Conservation (phyloP, 2,888 invertebrate genomes). For the Philhelius pedissequus region DNA sequence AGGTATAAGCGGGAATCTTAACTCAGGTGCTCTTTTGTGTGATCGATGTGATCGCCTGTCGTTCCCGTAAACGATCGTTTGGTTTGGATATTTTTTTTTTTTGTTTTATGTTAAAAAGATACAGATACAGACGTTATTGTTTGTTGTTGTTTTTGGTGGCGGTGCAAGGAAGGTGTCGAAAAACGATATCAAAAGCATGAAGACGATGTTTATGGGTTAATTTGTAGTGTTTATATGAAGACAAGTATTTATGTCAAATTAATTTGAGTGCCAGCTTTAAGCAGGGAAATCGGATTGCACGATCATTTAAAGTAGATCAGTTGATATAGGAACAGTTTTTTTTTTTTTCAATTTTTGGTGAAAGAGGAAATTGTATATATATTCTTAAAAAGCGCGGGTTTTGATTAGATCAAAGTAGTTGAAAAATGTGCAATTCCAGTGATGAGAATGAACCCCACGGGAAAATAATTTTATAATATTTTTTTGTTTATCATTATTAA, state of each 20-base stretch:
- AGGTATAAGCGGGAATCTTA: background rate
- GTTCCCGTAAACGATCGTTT: constrained; percentile 32
- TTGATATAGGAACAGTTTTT: background rate
- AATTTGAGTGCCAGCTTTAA: constrained; percentile 40
- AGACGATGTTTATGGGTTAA: constrained; percentile 46
- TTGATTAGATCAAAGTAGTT: background rate
- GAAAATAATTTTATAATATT: background rate
- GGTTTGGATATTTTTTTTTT: constrained; percentile 21
- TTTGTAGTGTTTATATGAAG: constrained; percentile 46
- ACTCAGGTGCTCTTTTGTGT: constrained; percentile 59
- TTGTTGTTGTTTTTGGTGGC: background rate
- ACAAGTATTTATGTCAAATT: constrained; percentile 57
- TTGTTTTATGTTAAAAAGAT: background rate
- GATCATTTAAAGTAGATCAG: constrained; percentile 38
- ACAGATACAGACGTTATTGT: background rate
- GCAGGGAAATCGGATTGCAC: constrained; percentile 28
- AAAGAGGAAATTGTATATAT: background rate
- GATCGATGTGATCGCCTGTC: constrained; percentile 38
- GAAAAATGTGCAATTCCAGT: background rate
- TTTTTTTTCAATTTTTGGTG: background rate
- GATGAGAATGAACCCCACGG: background rate
- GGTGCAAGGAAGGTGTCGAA: constrained; percentile 49
- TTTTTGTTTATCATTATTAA: background rate
- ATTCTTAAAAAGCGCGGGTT: background rate
- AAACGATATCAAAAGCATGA: constrained; percentile 47